Conservation (phyloP, 2,888 invertebrate genomes). For the Rhingia rostrata region DNA sequence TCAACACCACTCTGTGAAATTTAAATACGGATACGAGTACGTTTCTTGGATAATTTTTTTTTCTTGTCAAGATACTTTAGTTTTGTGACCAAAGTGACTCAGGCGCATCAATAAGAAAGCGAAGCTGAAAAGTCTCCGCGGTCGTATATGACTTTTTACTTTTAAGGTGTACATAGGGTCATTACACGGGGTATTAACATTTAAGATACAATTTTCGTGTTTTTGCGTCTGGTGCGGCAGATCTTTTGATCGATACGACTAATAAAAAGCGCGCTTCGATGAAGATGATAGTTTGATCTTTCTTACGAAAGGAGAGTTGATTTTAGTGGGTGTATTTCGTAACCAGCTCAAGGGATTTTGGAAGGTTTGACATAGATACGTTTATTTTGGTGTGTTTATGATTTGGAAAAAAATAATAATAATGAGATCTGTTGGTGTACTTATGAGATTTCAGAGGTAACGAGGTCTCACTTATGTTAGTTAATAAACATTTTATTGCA, state of each 20-base stretch:
- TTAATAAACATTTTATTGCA: no score
- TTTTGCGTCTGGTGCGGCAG: background rate
- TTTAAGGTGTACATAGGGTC: constrained; percentile 31
- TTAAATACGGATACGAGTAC: constrained; percentile 7
- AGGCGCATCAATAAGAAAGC: constrained; percentile 68
- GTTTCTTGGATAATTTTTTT: constrained; percentile 3
- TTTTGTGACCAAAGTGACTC: constrained; percentile 30
- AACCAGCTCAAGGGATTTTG: background rate
- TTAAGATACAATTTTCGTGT: constrained; percentile 6
- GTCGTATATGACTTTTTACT: constrained; percentile 42
- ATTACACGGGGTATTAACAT: constrained; percentile 36
- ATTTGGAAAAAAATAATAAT: no score
- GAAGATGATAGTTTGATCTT: background rate
- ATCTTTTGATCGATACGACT: constrained; percentile 8
- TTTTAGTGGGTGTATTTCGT: background rate
- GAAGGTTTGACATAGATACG: background rate
- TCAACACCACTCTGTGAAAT: constrained; percentile 46
- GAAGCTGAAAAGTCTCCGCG: constrained; percentile 49
- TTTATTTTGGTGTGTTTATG: background rate
- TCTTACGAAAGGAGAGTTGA: constrained; percentile 29
- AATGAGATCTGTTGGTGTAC: no score
- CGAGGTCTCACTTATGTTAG: no score
- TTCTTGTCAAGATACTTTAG: constrained; percentile 13
- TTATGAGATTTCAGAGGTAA: no score
- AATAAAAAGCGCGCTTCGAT: background rate